phyloP scores from a whole-genome alignment of 2,113 vertebrate species.

The Nesogale talazaci region DNA sequence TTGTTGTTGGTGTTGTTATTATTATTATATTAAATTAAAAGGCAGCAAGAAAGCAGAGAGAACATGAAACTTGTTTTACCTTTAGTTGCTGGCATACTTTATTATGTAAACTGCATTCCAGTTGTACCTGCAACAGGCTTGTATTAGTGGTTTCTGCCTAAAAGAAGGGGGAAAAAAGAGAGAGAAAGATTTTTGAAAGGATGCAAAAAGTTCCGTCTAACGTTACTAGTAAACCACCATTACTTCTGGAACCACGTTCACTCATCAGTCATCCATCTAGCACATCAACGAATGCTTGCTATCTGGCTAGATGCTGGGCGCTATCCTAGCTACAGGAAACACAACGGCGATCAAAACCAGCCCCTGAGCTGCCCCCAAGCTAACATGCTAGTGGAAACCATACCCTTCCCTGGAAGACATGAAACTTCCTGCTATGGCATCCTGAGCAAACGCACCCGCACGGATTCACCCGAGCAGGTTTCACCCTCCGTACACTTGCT shows the following conservation, averaged over 20 bases:
- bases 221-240: background rate
- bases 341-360: background rate
- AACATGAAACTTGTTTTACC: slow-evolving; percentile 84
- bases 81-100: slow-evolving; percentile 88
- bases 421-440: slow-evolving; percentile 1
- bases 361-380: background rate
- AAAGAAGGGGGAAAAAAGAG: slow-evolving; percentile 61
- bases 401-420: background rate
- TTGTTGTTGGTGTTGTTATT: background rate
- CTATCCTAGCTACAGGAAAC: slow-evolving; percentile 21
- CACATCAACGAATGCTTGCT: background rate
- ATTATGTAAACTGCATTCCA: slow-evolving; percentile 94
- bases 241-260: background rate
- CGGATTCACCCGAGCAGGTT: background rate
- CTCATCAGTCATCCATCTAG: background rate
- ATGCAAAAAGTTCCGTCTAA: background rate
- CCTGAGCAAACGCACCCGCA: slow-evolving; percentile 16
- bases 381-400: background rate
- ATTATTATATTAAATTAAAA: slow-evolving; percentile 23
- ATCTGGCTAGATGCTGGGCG: background rate
- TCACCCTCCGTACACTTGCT: background rate
- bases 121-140: slow-evolving; percentile 92
- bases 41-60: slow-evolving; percentile 44
- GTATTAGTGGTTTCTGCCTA: slow-evolving; percentile 94
- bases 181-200: slow-evolving; percentile 7